A percentile compares a stretch with the other conserved stretches of the same genome.
These are phyloP conservation scores for Lacerta viridis DNA, from an alignment of 2,797 vertebrate genomes.

Conservation along the genomic window DNA sequence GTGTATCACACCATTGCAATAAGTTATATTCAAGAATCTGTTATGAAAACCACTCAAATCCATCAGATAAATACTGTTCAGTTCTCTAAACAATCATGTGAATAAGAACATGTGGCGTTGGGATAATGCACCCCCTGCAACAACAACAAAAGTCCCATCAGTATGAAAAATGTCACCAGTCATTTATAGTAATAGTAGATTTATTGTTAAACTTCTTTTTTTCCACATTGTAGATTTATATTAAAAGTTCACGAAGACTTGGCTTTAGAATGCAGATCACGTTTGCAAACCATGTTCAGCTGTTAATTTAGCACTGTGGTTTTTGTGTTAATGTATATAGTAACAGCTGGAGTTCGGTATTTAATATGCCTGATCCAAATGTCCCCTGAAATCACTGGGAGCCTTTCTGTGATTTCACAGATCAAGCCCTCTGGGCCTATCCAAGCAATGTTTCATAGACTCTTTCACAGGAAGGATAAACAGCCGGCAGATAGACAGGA, in stretches of 20 bases:
- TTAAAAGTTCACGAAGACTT: conserved; percentile 57
- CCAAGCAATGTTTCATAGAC: conserved; percentile 14
- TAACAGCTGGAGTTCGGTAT: conserved; percentile 58
- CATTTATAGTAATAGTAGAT: conserved; percentile 64
- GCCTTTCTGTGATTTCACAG: conserved; percentile 47
- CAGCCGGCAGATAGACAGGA: background rate
- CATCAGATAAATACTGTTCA: conserved; percentile 66
- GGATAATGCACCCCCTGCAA: conserved; percentile 42
- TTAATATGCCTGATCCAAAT: conserved; percentile 23
- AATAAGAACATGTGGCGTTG: conserved; percentile 65
- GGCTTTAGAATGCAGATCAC: conserved; percentile 50
- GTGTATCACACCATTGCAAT: conserved; percentile 13
- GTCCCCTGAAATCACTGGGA: conserved; percentile 43
- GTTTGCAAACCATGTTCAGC: conserved; percentile 58
- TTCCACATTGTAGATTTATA: conserved; percentile 52
- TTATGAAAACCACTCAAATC: conserved; percentile 56
- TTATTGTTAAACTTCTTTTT: conserved; percentile 71
- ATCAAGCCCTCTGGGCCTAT: conserved; percentile 1
- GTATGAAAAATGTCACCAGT: conserved; percentile 64
- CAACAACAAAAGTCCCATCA: conserved; percentile 49
- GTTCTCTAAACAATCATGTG: conserved; percentile 63
- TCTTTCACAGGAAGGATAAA: background rate
- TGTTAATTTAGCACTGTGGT: conserved; percentile 66
- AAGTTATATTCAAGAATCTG: conserved; percentile 52
- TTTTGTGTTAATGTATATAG: conserved; percentile 46